A percentile compares a stretch with the other conserved stretches of the same genome.
Conservation (phyloP, 2,797 vertebrate species). For the Pachyuromys duprasi region DNA sequence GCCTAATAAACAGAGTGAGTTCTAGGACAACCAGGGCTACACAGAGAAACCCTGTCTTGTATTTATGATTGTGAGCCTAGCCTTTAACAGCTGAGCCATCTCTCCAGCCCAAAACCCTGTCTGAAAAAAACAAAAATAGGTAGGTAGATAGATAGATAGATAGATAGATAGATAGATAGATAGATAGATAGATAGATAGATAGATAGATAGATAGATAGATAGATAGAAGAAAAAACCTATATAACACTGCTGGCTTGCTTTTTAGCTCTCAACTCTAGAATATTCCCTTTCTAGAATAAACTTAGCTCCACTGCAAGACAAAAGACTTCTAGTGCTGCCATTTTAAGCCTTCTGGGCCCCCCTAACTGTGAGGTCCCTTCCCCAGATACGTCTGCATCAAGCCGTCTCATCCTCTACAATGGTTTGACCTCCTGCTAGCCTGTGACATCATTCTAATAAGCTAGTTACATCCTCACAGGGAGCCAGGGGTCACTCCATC, state of each 20-base stretch:
- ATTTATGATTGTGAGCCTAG: too few species aligned
- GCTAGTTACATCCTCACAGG: fast-evolving
- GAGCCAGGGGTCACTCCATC: fast-evolving
- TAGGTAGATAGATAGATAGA: too few species aligned
- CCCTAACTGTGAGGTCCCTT: background rate
- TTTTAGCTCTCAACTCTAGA: background rate
- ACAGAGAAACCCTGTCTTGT: background rate
- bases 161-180: background rate
- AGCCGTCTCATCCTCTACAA: background rate
- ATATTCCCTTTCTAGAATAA: background rate
- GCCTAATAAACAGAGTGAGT: background rate
- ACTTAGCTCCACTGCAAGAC: background rate
- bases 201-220: background rate
- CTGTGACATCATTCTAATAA: background rate
- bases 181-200: background rate
- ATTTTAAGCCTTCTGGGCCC: background rate
- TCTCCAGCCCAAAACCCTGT: background rate
- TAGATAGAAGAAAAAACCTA: background rate
- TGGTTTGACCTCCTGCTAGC: background rate
- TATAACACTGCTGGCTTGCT: background rate
- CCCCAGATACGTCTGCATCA: background rate
- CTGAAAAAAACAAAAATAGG: background rate
- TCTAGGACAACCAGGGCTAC: background rate
- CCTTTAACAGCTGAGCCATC: too few species aligned
- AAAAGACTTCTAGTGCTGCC: background rate